Conservation (phyloP, 2,113 vertebrate species). For the Sceloporus tristichus region DNA sequence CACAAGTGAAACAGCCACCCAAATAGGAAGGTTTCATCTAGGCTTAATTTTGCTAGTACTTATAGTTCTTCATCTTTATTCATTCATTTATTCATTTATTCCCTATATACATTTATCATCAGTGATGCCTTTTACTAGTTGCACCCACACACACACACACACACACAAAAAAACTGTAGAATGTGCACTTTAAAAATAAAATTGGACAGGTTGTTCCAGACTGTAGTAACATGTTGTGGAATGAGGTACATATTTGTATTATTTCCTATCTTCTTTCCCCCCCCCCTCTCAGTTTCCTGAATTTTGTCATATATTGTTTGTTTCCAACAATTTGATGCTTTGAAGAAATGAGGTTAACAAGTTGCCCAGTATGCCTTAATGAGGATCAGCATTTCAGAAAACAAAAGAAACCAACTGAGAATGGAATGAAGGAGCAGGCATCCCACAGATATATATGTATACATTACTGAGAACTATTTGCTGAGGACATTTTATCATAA, state of each 20-base stretch:
- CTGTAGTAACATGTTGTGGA: background rate
- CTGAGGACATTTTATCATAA: background rate
- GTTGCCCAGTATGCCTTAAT: conserved; percentile 1
- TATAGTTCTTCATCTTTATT: background rate
- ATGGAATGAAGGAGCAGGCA: background rate
- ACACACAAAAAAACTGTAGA: background rate
- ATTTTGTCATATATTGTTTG: background rate
- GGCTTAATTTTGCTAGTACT: background rate
- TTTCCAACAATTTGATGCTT: background rate
- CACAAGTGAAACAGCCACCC: background rate
- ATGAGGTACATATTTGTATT: background rate
- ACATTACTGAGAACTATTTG: background rate
- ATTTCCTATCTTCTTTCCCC: background rate
- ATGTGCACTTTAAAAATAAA: background rate
- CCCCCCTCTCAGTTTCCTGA: background rate
- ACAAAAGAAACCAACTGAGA: background rate
- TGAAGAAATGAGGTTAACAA: background rate
- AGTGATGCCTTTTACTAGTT: background rate
- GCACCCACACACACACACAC: too few species aligned
- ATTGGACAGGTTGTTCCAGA: conserved; percentile 11
- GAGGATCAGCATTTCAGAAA: background rate
- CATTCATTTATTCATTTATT: background rate
- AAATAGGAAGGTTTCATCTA: background rate
- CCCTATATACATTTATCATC: conserved; percentile 6
- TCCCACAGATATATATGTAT: background rate